Conservation (phyloP, 2,113 vertebrate species). For the Gracilinanus agilis region DNA sequence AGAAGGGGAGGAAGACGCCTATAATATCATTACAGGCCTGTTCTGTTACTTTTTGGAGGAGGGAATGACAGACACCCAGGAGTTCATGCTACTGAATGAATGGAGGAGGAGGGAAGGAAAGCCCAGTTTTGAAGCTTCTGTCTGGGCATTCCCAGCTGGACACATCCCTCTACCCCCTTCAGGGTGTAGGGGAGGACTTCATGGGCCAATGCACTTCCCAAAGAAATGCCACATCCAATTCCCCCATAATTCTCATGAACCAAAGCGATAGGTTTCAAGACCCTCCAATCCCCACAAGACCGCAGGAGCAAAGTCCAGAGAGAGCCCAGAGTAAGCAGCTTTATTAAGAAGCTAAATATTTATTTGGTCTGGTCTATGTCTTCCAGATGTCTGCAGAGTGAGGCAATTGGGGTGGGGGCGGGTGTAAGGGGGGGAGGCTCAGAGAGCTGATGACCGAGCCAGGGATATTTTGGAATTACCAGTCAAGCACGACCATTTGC, state of each 20-base stretch:
- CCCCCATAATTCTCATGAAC: not conserved
- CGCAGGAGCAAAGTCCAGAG: slow-evolving; percentile 9
- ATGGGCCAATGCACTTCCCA: not conserved
- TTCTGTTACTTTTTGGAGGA: not conserved
- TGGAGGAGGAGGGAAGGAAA: not conserved
- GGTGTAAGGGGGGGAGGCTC: not conserved
- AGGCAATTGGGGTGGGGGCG: not conserved
- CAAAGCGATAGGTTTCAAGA: not conserved
- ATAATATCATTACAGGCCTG: not conserved
- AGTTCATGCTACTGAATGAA: slow-evolving; percentile 8
- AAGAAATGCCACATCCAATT: not conserved
- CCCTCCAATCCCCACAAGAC: not conserved
- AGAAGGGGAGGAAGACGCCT: not conserved
- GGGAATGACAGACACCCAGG: not conserved
- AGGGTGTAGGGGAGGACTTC: not conserved
- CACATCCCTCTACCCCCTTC: fast-evolving
- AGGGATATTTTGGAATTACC: not conserved
- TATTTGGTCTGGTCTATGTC: not conserved
- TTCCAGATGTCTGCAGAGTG: slow-evolving; percentile 31
- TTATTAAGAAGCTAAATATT: slow-evolving; percentile 50
- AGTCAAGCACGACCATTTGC: slow-evolving; percentile 1
- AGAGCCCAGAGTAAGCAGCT: not conserved
- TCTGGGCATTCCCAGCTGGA: not conserved
- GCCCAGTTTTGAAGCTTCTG: not conserved
- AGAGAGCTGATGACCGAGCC: not conserved